phyloP scores from a whole-genome alignment of 2,113 vertebrate genomes.

The Misgurnus mizolepis region DNA sequence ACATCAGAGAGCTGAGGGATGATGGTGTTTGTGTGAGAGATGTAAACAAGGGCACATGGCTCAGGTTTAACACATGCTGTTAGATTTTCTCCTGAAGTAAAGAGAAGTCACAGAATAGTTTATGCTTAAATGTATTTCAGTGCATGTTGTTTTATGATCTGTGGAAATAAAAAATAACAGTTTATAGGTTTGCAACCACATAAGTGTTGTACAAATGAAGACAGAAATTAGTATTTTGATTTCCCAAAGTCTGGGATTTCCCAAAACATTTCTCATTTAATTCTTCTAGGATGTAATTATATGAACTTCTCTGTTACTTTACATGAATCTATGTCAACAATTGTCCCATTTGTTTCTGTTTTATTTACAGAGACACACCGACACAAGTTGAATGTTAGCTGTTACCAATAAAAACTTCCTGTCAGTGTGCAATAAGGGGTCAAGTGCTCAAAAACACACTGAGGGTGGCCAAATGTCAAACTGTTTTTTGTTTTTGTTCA shows the following conservation, averaged over 20 bases:
- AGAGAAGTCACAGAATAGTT: too few species aligned
- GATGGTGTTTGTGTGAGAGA: constrained; percentile 14
- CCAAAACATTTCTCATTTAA: not conserved
- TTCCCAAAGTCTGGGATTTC: not conserved
- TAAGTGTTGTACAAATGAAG: too few species aligned
- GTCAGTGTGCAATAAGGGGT: not conserved
- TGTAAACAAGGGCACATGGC: constrained; percentile 37
- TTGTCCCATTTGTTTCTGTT: not conserved
- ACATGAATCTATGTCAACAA: not conserved
- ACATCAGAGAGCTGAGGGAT: constrained; percentile 23
- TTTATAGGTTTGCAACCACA: too few species aligned
- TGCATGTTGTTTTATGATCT: too few species aligned
- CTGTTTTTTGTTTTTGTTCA: constrained; percentile 17
- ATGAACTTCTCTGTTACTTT: not conserved
- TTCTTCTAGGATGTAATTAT: not conserved
- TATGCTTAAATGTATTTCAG: too few species aligned
- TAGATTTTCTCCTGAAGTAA: not conserved
- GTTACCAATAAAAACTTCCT: constrained; percentile 11
- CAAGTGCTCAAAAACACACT: constrained; percentile 9
- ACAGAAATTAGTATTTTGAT: too few species aligned
- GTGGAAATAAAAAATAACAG: too few species aligned
- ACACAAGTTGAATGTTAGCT: not conserved
- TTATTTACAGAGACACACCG: not conserved
- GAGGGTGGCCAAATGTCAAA: not conserved
- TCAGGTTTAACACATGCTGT: constrained; percentile 46